Conservation (phyloP, 2,797 vertebrate species). For the Xiphorhynchus erythropygius region DNA sequence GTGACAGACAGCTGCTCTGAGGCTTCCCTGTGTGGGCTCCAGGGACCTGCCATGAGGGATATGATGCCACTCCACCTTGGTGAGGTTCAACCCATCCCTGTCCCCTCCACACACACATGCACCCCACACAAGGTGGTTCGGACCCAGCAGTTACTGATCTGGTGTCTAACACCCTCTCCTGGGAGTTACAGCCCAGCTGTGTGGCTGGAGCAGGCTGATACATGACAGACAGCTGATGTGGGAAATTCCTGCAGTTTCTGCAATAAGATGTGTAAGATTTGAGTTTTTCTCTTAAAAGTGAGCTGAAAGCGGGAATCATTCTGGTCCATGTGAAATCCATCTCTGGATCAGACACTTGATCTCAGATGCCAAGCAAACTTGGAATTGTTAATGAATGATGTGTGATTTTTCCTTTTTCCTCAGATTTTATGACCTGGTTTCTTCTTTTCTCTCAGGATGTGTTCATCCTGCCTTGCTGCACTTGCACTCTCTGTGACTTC, state of each 20-base stretch:
- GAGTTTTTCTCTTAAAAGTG: not conserved
- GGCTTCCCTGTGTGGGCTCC: too few relatives aligned
- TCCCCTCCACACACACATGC: too few relatives aligned
- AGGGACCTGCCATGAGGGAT: too few relatives aligned
- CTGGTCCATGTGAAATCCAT: not conserved
- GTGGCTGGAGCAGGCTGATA: not conserved
- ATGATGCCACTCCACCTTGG: too few relatives aligned
- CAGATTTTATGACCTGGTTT: not conserved
- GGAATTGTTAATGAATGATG: not conserved
- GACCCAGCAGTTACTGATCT: too few relatives aligned
- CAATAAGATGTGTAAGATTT: not conserved
- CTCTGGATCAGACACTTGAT: not conserved
- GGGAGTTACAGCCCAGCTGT: not conserved
- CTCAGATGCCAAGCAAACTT: not conserved
- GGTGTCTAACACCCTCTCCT: not conserved
- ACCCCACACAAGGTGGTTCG: too few relatives aligned
- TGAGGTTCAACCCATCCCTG: too few relatives aligned
- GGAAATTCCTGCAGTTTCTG: not conserved
- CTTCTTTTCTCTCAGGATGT: not conserved
- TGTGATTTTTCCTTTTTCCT: not conserved
- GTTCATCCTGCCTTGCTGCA: not conserved
- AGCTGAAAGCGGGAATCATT: not conserved
- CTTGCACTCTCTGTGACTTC: not conserved
- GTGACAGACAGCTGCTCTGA: too few relatives aligned
- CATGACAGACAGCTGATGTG: not conserved